Percentiles rank a stretch among this genome's conserved stretches.
These are phyloP conservation scores for Dasyprocta punctata DNA, from an alignment of 2,113 vertebrate genomes.

Conservation along the genomic window DNA sequence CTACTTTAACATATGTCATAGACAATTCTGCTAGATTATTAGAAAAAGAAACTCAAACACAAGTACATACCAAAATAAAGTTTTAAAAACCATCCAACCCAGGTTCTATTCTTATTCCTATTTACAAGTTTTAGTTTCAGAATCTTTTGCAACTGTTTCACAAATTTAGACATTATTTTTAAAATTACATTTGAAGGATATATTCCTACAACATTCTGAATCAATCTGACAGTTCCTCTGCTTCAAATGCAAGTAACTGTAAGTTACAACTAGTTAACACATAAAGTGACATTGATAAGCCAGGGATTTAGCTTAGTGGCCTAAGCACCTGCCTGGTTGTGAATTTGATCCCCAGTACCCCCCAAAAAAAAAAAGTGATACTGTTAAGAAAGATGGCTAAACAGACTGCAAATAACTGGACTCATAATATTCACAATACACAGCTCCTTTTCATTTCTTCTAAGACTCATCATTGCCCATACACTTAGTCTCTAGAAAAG, in stretches of 20 bases:
- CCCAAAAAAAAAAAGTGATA: too few relatives aligned
- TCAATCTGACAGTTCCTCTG: neutral
- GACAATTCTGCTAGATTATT: neutral
- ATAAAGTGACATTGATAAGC: too few relatives aligned
- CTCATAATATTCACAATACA: neutral
- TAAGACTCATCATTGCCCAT: neutral
- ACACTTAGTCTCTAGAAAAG: neutral
- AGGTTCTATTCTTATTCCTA: conserved; percentile 11
- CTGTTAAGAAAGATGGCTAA: neutral
- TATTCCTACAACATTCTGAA: conserved; percentile 3
- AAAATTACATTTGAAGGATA: conserved; percentile 22
- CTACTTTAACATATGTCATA: neutral
- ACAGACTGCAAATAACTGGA: neutral
- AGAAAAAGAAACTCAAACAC: neutral
- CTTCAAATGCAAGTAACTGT: neutral
- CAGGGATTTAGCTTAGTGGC: too few relatives aligned
- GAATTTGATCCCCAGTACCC: too few relatives aligned
- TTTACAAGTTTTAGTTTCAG: conserved; percentile 32
- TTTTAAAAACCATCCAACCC: neutral
- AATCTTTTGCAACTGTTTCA: conserved; percentile 16
- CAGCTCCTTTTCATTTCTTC: neutral
- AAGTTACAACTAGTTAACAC: neutral
- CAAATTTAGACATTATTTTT: neutral
- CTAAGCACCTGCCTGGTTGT: too few relatives aligned
- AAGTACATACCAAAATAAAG: neutral